Evolutionary conservation across 2,113 vertebrate genomes (phyloP).

Genomic region (Lepidothrix coronata): DNA sequence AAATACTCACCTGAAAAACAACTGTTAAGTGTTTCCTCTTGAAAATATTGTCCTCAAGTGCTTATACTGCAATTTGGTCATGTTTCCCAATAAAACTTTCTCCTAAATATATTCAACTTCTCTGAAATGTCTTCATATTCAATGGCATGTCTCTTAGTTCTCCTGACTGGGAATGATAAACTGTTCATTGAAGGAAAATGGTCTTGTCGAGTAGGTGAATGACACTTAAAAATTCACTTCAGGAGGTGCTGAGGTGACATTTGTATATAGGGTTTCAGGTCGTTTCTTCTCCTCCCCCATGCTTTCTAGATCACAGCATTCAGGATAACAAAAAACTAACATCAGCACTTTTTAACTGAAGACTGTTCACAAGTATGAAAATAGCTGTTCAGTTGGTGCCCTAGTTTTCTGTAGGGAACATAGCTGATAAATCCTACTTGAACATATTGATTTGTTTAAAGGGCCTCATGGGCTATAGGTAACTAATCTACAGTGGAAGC

Average conservation of each 20-base stretch:
- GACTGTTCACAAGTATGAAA: neutral
- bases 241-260: neutral
- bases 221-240: neutral
- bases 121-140: neutral
- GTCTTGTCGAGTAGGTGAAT: neutral
- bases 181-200: neutral
- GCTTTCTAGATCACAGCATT: neutral
- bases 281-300: neutral
- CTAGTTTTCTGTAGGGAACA: neutral
- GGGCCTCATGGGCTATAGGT: neutral
- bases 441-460: accelerated
- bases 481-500: neutral
- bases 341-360: neutral
- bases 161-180: neutral
- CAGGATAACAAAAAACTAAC: neutral
- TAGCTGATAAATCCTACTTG: neutral
- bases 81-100: neutral
- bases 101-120: neutral
- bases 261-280: neutral
- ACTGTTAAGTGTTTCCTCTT: neutral
- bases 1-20: neutral
- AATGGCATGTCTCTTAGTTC: neutral
- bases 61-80: neutral
- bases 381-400: neutral
- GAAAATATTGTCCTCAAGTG: neutral